A percentile compares a stretch with the other conserved stretches of the same genome.
Evolutionary conservation across 2,888 invertebrate genomes (phyloP).

Genomic region (Orthosia gothica): DNA sequence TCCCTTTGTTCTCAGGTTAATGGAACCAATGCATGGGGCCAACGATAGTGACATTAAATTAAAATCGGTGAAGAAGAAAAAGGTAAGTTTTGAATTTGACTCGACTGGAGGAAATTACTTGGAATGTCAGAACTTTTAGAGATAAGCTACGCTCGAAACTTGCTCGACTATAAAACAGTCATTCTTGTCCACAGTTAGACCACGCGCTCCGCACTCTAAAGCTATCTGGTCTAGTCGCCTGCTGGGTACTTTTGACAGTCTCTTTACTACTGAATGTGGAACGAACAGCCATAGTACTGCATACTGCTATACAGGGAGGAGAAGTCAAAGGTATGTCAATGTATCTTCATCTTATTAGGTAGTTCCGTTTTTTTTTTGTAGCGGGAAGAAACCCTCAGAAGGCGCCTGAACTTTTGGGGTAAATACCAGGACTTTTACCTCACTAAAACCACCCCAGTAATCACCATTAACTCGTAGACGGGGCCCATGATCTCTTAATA

Average conservation of each 20-base stretch:
- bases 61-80: constrained; percentile 73
- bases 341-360: not conserved
- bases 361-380: too few relatives aligned
- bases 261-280: constrained; percentile 93
- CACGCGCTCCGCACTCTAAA: constrained; percentile 77
- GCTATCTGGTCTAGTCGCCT: constrained; percentile 86
- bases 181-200: constrained; percentile 69
- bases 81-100: constrained; percentile 62
- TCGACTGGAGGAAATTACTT: too few relatives aligned
- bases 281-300: constrained; percentile 92
- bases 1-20: constrained; percentile 73
- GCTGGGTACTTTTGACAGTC: constrained; percentile 93
- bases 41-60: constrained; percentile 73
- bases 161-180: not conserved
- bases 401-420: too few relatives aligned
- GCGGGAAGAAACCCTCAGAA: too few relatives aligned
- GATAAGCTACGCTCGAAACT: too few relatives aligned
- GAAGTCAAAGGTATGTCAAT: constrained; percentile 85
- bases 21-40: constrained; percentile 70
- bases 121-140: not conserved
- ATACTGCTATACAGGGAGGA: constrained; percentile 92
- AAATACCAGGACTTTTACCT: too few relatives aligned
- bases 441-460: too few relatives aligned
- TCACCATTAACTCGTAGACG: too few relatives aligned
- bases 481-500: too few relatives aligned